Percentiles rank a stretch among this genome's conserved stretches.
Evolutionary conservation across 2,888 invertebrate genomes (phyloP).

Genomic region (Dryomyza anilis): DNA sequence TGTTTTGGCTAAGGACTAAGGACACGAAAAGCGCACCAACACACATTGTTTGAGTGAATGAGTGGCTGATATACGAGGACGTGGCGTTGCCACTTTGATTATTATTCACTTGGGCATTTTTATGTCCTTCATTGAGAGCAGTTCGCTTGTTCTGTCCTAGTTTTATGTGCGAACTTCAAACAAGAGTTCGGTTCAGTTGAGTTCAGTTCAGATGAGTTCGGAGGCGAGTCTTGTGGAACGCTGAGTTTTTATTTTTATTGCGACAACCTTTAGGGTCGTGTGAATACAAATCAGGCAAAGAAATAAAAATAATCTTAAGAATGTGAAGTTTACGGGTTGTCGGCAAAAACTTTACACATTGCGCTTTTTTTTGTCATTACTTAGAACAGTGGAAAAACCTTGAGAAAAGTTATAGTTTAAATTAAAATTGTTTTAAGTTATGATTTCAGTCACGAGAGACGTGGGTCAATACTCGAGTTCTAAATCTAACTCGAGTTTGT

Average conservation of each 20-base stretch:
- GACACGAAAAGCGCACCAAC: no score
- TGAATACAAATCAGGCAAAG: slow-evolving; percentile 50
- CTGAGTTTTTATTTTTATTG: slow-evolving; percentile 17
- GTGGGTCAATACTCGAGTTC: no score
- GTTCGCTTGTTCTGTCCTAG: not conserved
- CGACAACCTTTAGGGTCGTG: slow-evolving; percentile 43
- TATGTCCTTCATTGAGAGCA: slow-evolving; percentile 43
- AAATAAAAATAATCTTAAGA: slow-evolving; percentile 49
- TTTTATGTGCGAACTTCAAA: slow-evolving; percentile 13
- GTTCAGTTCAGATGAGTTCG: not conserved
- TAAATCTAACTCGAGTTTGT: no score
- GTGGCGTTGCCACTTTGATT: slow-evolving; percentile 36
- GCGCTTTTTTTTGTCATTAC: no score
- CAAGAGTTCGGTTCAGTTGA: not conserved
- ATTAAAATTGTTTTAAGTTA: no score
- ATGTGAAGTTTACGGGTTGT: slow-evolving; percentile 45
- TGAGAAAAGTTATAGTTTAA: no score
- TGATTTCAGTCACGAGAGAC: no score
- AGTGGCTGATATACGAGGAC: slow-evolving; percentile 40
- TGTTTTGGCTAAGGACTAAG: not conserved
- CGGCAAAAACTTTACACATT: not conserved
- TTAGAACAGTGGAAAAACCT: no score
- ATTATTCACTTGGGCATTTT: slow-evolving; percentile 57
- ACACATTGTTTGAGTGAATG: not conserved
- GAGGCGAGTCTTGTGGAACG: no score